A percentile compares a stretch with the other conserved stretches of the same genome.
Conservation (phyloP, 2,797 vertebrate species). For the Rhinoraja longicauda region DNA sequence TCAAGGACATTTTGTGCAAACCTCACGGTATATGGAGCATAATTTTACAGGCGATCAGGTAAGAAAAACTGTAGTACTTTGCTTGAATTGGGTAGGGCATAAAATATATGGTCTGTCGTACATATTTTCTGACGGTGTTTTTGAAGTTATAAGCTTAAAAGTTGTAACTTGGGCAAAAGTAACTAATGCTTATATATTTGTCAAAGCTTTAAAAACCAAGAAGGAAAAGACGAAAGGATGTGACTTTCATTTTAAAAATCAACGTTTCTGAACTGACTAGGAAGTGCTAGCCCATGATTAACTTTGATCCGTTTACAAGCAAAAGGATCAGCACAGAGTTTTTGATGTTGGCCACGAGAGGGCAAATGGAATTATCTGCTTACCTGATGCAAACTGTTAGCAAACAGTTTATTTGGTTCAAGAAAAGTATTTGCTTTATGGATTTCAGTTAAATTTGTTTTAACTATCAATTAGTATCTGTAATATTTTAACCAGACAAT, state of each 20-base stretch:
- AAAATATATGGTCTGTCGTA: not conserved
- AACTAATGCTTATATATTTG: not conserved
- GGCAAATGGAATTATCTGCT: not conserved
- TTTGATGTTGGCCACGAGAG: not conserved
- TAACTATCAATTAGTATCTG: not conserved
- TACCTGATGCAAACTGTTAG: not conserved
- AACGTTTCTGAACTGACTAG: not conserved
- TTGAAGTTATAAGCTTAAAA: not conserved
- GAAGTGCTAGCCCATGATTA: not conserved
- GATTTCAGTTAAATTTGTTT: not conserved
- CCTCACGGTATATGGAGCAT: slow-evolving; percentile 65
- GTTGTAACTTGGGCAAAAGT: not conserved
- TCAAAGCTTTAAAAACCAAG: not conserved
- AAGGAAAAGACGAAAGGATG: not conserved
- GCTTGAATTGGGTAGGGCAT: not conserved
- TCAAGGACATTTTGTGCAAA: slow-evolving; percentile 9
- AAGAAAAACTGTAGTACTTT: not conserved
- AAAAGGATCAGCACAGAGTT: no score
- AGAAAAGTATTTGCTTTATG: not conserved
- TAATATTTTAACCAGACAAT: not conserved
- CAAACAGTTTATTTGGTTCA: not conserved
- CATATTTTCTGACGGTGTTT: not conserved
- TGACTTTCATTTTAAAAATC: not conserved
- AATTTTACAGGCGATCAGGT: slow-evolving; percentile 56
- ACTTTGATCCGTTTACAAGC: not conserved